Percentiles rank a stretch among this genome's conserved stretches.
Evolutionary conservation across 2,888 invertebrate species (phyloP).

Genomic region (Gerris lacustris): DNA sequence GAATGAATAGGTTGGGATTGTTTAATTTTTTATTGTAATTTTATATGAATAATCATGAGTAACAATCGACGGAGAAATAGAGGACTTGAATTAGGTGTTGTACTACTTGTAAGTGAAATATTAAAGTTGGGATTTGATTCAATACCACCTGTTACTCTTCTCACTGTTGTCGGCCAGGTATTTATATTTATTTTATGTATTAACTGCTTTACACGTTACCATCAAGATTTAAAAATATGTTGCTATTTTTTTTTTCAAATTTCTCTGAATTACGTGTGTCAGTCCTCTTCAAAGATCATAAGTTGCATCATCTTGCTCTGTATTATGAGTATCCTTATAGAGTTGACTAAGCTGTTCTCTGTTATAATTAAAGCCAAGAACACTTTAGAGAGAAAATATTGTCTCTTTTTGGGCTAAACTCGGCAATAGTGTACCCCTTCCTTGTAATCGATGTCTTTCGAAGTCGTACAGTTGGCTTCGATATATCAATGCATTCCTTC

Average conservation of each 20-base stretch:
- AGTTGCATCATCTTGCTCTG: not conserved
- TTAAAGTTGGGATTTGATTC: conserved; percentile 39
- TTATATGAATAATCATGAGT: too few relatives aligned
- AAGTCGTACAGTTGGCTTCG: too few relatives aligned
- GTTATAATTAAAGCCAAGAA: too few relatives aligned
- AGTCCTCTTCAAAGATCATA: not conserved
- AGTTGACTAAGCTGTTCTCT: not conserved
- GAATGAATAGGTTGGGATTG: too few relatives aligned
- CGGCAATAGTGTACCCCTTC: too few relatives aligned
- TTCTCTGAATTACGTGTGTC: too few relatives aligned
- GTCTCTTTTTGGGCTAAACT: too few relatives aligned
- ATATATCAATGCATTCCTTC: too few relatives aligned
- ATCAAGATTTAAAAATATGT: not conserved
- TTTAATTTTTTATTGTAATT: too few relatives aligned
- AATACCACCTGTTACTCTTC: conserved; percentile 46
- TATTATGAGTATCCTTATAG: not conserved
- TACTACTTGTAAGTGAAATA: conserved; percentile 35
- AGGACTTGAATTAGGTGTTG: conserved; percentile 33
- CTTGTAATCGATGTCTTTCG: too few relatives aligned
- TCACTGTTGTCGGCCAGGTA: conserved; percentile 38
- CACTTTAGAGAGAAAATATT: too few relatives aligned
- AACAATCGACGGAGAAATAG: conserved; percentile 23
- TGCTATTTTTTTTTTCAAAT: not conserved
- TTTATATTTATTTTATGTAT: conserved; percentile 13
- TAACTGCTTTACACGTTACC: not conserved